Evolutionary conservation across 2,797 vertebrate species (phyloP).

Genomic region (Apogon hyalosoma): DNA sequence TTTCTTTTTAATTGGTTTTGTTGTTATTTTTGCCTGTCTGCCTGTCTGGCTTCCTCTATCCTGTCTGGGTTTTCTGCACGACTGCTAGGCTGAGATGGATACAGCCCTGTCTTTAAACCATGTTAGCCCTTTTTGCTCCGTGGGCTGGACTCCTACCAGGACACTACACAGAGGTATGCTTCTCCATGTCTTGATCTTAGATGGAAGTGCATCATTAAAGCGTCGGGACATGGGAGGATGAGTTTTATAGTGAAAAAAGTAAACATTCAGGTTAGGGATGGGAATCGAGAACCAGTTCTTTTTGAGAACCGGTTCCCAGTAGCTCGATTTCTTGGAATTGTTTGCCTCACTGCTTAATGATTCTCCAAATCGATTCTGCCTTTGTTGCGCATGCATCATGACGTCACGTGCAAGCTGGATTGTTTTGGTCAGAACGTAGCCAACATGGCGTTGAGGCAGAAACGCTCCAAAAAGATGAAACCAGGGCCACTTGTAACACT

Average conservation of each 20-base stretch:
- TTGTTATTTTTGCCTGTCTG: conserved; percentile 44
- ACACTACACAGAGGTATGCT: conserved; percentile 29
- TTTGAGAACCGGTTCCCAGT: too few species aligned
- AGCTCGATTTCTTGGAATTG: too few species aligned
- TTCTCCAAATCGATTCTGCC: too few species aligned
- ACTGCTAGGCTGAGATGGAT: conserved; percentile 33
- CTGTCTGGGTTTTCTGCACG: conserved; percentile 26
- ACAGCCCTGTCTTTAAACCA: conserved; percentile 38
- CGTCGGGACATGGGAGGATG: background rate
- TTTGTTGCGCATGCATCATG: too few species aligned
- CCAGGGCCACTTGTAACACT: too few species aligned
- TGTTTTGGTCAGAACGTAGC: too few species aligned
- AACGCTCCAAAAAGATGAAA: too few species aligned
- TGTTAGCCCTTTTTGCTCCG: conserved; percentile 24
- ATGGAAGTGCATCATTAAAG: conserved; percentile 28
- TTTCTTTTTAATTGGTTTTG: conserved; percentile 57
- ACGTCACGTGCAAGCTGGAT: too few species aligned
- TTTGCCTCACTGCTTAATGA: too few species aligned
- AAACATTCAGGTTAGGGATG: too few species aligned
- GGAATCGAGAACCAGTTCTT: too few species aligned
- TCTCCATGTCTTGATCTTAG: conserved; percentile 33
- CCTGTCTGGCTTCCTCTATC: conserved; percentile 30
- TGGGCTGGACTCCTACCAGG: conserved; percentile 26
- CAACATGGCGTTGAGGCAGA: too few species aligned
- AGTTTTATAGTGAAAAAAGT: conserved; percentile 14